Evolutionary conservation across 2,797 vertebrate genomes (phyloP), one percentile per base, ranked within the genome.

Genomic region (Sus cebifrons): DNA sequence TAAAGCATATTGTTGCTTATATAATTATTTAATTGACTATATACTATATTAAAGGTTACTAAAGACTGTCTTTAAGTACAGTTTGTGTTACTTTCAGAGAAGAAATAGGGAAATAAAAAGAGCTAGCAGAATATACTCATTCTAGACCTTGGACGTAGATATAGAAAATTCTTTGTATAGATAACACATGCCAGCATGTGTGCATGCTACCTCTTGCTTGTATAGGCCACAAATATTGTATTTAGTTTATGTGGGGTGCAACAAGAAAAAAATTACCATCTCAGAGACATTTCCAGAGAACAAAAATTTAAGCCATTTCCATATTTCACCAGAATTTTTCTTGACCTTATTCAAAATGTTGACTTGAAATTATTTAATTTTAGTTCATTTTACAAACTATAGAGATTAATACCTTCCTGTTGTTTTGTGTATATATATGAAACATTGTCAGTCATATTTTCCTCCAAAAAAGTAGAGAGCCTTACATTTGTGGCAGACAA

Each of bases 221-320:
- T 68, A 21, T 27, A 29, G 49, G 21, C 27, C 78, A 75, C 27
- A 83, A 67, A 58, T 75, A 49, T 27, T 67, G 20, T 74, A 58
- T 40, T 77, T 86, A 65, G 36, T 21, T 83, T 75, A 29, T 58
- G 52, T 58, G 3, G 25, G 58, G 16, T 49, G 32, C 5, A 74
- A 64, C 7, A 88, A 74, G 16, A 18, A 73, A 58, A 58, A 82
- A 65, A 27, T 40, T 52, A 54, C 12, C 64, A 54, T 64, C 58
- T 88, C 18, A 82, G 75, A 74, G 64, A 67, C 58, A 82, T 74
- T 82, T 94, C n/a, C 44, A 44, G 58, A 44, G n/a, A 88, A 56
- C 27, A 71, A 88, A 49, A 40, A 79, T 56, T 65, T 65, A 64
- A 81, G 15, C n/a, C 20, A 71, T 71, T 79, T 79, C 29, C 20